These are phyloP conservation scores for Drosophila bipectinata DNA, from an alignment of 1,140 invertebrate genomes.

Conservation along the genomic window DNA sequence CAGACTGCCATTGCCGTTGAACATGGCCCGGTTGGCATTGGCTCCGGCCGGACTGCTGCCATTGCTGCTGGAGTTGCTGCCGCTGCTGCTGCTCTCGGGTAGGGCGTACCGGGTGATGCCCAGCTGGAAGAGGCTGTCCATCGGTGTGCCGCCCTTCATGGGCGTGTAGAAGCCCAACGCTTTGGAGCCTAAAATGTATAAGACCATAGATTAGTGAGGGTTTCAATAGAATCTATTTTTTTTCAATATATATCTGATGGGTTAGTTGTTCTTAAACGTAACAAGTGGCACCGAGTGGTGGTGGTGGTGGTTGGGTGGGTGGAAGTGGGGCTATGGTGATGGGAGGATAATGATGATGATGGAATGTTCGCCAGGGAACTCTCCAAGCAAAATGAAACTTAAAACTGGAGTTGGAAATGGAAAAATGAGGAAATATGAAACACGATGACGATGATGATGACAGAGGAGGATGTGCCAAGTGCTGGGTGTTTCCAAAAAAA, in stretches of 20 bases:
- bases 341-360: background rate
- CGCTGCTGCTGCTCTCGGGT: slow-evolving; percentile 51
- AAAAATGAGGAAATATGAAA: slow-evolving; percentile 11
- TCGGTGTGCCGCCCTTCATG: slow-evolving; percentile 85
- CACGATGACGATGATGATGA: slow-evolving; percentile 21
- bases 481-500: background rate
- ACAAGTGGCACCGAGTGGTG: slow-evolving; percentile 28
- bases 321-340: background rate
- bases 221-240: background rate
- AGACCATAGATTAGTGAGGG: background rate
- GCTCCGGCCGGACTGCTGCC: slow-evolving; percentile 39
- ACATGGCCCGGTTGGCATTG: slow-evolving; percentile 18
- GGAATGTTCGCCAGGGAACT: slow-evolving; percentile 16
- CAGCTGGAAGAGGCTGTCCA: slow-evolving; percentile 87
- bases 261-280: slow-evolving; percentile 8
- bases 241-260: background rate
- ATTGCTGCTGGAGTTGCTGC: slow-evolving; percentile 61
- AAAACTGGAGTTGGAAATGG: slow-evolving; percentile 30
- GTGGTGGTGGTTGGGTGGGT: background rate
- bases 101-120: slow-evolving; percentile 85
- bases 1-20: slow-evolving; percentile 59
- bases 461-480: slow-evolving; percentile 37
- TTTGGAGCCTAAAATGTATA: slow-evolving; percentile 74
- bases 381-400: slow-evolving; percentile 37
- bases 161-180: slow-evolving; percentile 87